These are phyloP conservation scores for Drosophila acutilabella DNA, from an alignment of 2,888 invertebrate genomes.

Conservation along the genomic window DNA sequence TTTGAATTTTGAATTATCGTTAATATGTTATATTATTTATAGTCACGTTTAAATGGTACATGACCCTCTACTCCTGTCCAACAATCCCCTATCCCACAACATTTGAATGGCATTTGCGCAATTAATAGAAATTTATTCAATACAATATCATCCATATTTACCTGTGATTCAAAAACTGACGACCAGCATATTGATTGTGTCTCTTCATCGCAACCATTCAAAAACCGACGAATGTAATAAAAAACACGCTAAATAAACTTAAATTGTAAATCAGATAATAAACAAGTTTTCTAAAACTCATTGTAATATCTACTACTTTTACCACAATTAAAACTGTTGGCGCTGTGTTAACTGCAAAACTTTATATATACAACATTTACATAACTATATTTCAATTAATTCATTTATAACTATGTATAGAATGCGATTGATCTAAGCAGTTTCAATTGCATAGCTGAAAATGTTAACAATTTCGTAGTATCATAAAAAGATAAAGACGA, in stretches of 20 bases:
- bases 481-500: slow-evolving; percentile 36
- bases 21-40: slow-evolving; percentile 65
- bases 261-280: slow-evolving; percentile 29
- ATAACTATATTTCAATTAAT: slow-evolving; percentile 31
- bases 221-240: slow-evolving; percentile 33
- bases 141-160: slow-evolving; percentile 48
- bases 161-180: slow-evolving; percentile 70
- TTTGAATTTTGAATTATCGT: slow-evolving; percentile 29
- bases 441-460: slow-evolving; percentile 52
- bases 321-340: slow-evolving; percentile 34
- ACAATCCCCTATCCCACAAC: slow-evolving; percentile 25
- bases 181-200: slow-evolving; percentile 45
- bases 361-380: slow-evolving; percentile 11
- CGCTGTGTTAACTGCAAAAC: slow-evolving; percentile 31
- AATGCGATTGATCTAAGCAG: slow-evolving; percentile 54
- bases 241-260: slow-evolving; percentile 9
- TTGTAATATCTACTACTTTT: slow-evolving; percentile 16
- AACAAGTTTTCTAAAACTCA: slow-evolving; percentile 21
- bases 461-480: slow-evolving; percentile 59
- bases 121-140: slow-evolving; percentile 31
- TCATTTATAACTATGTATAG: slow-evolving; percentile 41
- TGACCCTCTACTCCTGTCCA: slow-evolving; percentile 32
- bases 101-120: slow-evolving; percentile 52
- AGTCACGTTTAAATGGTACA: slow-evolving; percentile 68
- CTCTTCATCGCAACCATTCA: slow-evolving; percentile 40